phyloP scores from a whole-genome alignment of 2,113 vertebrate species.

The Fregetta grallaria region DNA sequence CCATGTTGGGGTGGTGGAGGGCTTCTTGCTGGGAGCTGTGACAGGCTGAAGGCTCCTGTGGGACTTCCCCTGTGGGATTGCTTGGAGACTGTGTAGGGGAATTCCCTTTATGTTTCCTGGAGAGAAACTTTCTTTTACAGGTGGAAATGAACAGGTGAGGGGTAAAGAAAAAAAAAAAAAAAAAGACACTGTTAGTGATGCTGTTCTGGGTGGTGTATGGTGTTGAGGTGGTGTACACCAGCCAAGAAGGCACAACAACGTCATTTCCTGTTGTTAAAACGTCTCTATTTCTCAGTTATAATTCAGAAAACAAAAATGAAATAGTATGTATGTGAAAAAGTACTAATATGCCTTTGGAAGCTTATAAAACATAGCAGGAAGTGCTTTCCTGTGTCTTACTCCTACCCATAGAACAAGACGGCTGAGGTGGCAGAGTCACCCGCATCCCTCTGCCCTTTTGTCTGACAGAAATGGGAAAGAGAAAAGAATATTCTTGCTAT shows the following conservation, averaged over 20 bases:
- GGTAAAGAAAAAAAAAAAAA: background rate
- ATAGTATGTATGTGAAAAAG: background rate
- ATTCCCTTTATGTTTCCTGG: background rate
- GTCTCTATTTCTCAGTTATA: background rate
- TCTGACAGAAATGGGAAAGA: background rate
- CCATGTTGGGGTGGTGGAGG: rapidly evolving
- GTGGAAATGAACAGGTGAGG: background rate
- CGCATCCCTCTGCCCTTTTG: background rate
- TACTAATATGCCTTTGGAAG: background rate
- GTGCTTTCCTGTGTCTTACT: background rate
- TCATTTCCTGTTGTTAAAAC: background rate
- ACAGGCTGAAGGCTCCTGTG: background rate
- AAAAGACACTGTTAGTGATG: background rate
- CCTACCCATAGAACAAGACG: background rate
- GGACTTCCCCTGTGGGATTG: background rate
- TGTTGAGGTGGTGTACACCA: background rate
- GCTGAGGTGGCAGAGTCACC: background rate
- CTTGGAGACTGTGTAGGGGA: background rate
- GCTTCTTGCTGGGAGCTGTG: background rate
- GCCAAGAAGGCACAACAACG: background rate
- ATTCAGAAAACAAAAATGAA: background rate
- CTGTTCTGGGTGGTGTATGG: background rate
- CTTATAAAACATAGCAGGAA: background rate
- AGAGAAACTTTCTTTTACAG: background rate
- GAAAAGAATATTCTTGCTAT: background rate